Evolutionary conservation across 2,113 vertebrate species (phyloP).

Genomic region (Crotalus viridis): DNA sequence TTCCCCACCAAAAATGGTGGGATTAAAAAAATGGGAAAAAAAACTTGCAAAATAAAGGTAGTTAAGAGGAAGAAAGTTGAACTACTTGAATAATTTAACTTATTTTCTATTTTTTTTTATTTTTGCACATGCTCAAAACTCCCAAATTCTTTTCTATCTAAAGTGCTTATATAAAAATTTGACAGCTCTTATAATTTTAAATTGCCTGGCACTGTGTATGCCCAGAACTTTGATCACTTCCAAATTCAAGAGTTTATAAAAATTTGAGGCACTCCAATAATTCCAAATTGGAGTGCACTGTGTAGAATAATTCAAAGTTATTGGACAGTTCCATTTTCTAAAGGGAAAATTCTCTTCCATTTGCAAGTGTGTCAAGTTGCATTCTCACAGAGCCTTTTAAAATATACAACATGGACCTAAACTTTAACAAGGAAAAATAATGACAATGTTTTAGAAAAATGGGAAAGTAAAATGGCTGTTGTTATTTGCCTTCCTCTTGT

Average conservation of each 20-base stretch:
- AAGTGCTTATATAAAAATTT: conserved; percentile 87
- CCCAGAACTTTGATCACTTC: conserved; percentile 85
- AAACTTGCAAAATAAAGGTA: conserved; percentile 76
- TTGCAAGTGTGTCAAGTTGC: conserved; percentile 81
- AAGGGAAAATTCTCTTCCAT: conserved; percentile 76
- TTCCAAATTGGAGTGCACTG: conserved; percentile 86
- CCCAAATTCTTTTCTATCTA: conserved; percentile 79
- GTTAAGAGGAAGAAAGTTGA: conserved; percentile 69
- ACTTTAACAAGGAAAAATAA: conserved; percentile 77
- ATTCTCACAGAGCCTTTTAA: conserved; percentile 79
- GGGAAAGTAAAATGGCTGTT: not conserved
- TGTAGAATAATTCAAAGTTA: conserved; percentile 86
- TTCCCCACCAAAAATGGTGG: conserved; percentile 25
- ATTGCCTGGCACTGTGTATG: conserved; percentile 83
- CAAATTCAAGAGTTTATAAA: conserved; percentile 88
- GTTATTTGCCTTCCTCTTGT: not conserved
- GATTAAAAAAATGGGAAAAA: not conserved
- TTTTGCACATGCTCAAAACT: conserved; percentile 78
- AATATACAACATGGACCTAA: conserved; percentile 72
- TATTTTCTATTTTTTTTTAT: conserved; percentile 54
- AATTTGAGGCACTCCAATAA: conserved; percentile 88
- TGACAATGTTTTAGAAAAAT: conserved; percentile 56
- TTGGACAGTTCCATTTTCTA: conserved; percentile 74
- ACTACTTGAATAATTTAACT: conserved; percentile 81
- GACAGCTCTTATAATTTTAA: conserved; percentile 88